Percentiles rank a stretch among this genome's conserved stretches.
Conservation (phyloP, 2,113 vertebrate genomes). For the Cryptotis parvus region DNA sequence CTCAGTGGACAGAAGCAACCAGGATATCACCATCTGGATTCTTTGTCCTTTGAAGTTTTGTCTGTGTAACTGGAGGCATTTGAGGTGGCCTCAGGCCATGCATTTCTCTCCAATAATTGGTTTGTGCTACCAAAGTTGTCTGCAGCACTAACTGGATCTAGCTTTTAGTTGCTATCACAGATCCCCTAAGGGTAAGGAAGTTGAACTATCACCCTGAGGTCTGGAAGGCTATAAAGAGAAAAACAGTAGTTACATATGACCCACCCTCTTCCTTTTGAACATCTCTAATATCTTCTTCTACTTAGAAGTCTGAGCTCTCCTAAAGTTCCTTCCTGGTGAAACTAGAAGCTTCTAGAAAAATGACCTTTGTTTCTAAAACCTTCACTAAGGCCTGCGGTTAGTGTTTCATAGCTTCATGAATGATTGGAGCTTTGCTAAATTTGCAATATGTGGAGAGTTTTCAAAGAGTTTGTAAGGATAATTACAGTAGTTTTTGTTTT, state of each 20-base stretch:
- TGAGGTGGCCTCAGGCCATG: constrained; percentile 21
- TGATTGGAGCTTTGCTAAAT: background rate
- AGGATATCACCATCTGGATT: constrained; percentile 24
- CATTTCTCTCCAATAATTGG: constrained; percentile 27
- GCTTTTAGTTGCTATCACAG: constrained; percentile 3
- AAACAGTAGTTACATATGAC: background rate
- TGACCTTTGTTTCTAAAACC: background rate
- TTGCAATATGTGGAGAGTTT: background rate
- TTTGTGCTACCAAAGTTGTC: background rate
- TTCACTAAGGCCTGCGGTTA: background rate
- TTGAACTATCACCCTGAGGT: background rate
- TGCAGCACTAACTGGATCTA: background rate
- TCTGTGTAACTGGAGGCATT: background rate
- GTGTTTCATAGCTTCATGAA: background rate
- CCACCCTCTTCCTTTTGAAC: background rate
- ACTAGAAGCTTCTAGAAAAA: constrained; percentile 15
- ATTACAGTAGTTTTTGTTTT: background rate
- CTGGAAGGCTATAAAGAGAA: background rate
- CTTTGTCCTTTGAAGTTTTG: constrained; percentile 54
- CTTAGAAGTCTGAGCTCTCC: background rate
- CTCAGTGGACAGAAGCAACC: constrained; percentile 51
- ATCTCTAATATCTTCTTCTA: background rate
- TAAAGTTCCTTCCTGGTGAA: background rate
- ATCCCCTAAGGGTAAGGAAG: background rate
- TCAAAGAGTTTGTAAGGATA: background rate